Conservation (phyloP, 2,888 invertebrate species). For the Sesia apiformis region DNA sequence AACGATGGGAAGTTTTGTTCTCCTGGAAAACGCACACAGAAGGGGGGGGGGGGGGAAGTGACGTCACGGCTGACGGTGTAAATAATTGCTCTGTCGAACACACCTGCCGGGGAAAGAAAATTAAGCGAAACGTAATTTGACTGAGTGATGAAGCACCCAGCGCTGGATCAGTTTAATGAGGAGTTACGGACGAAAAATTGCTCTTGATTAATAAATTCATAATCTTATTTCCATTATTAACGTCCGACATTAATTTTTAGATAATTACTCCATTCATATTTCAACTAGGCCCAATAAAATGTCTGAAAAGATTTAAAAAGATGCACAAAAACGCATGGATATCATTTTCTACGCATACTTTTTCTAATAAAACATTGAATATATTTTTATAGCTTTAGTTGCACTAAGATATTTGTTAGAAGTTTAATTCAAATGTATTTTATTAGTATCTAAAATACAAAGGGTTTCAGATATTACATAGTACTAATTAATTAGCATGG, state of each 20-base stretch:
- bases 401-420: too few species aligned
- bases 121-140: constrained; percentile 74
- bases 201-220: constrained; percentile 50
- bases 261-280: constrained; percentile 33
- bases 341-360: too few species aligned
- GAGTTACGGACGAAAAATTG: constrained; percentile 64
- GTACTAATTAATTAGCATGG: too few species aligned
- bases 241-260: constrained; percentile 30
- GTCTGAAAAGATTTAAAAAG: not conserved
- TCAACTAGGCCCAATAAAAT: constrained; percentile 13
- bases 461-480: too few species aligned
- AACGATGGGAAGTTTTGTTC: constrained; percentile 44
- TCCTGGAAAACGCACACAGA: constrained; percentile 31
- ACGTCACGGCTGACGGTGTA: constrained; percentile 67
- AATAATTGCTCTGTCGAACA: constrained; percentile 75
- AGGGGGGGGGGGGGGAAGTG: constrained; percentile 23
- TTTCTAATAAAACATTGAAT: too few species aligned
- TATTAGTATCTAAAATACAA: too few species aligned
- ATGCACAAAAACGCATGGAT: not conserved
- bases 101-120: constrained; percentile 73
- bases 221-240: constrained; percentile 45
- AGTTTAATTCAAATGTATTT: too few species aligned
- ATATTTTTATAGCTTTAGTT: too few species aligned
- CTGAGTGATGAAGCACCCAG: constrained; percentile 72
- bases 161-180: constrained; percentile 68